These are phyloP conservation scores for Agelaius tricolor DNA, from an alignment of 2,113 vertebrate species.

Conservation along the genomic window DNA sequence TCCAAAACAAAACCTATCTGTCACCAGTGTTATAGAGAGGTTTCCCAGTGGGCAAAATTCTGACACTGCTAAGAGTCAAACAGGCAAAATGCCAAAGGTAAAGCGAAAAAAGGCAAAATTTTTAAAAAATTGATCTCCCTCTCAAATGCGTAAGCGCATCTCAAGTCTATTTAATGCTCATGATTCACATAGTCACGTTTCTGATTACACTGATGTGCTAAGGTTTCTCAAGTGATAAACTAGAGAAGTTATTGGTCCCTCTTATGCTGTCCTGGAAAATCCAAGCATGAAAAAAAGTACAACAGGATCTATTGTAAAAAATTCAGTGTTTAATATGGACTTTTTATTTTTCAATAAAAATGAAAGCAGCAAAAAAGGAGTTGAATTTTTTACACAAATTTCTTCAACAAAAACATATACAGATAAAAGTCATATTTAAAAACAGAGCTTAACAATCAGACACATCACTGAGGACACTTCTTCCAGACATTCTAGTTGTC, in stretches of 20 bases:
- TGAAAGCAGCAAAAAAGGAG: neutral
- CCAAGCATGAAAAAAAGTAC: neutral
- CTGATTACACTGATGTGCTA: neutral
- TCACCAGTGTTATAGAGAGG: neutral
- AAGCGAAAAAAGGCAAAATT: neutral
- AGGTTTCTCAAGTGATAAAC: neutral
- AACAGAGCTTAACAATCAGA: neutral
- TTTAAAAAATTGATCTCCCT: accelerated
- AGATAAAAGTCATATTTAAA: neutral
- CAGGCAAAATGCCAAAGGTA: neutral
- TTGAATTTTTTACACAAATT: neutral
- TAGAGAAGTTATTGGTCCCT: neutral
- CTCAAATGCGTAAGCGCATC: neutral
- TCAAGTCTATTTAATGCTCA: neutral
- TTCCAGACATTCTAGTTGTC: neutral
- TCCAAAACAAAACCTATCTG: neutral
- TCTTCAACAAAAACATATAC: neutral
- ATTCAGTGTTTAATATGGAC: neutral
- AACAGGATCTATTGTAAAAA: neutral
- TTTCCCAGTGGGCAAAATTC: neutral
- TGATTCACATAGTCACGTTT: neutral
- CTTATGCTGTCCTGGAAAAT: neutral
- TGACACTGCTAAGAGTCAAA: neutral
- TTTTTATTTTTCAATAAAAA: neutral
- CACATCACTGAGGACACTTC: neutral